Evolutionary conservation across 2,113 vertebrate genomes (phyloP).

Genomic region (Protomyctophum bolini): DNA sequence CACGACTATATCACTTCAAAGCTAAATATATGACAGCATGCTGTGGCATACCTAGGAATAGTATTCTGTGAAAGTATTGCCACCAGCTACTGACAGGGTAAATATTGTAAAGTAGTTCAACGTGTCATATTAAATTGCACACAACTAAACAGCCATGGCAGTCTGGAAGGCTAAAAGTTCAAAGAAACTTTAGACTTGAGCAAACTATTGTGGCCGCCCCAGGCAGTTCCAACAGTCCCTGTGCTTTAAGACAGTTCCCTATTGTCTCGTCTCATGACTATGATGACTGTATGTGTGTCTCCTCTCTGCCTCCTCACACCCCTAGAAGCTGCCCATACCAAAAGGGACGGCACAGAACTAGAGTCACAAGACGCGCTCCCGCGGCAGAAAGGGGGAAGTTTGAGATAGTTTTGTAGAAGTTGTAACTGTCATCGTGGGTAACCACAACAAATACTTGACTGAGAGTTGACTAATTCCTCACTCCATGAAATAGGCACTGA

Average conservation of each 20-base stretch:
- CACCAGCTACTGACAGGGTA: background rate
- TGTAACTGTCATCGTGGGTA: background rate
- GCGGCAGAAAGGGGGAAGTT: slow-evolving; percentile 14
- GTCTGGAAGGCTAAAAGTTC: slow-evolving; percentile 28
- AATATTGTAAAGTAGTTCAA: background rate
- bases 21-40: background rate
- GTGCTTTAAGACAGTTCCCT: slow-evolving; percentile 37
- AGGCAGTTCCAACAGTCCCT: slow-evolving; percentile 35
- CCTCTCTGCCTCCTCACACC: slow-evolving; percentile 39
- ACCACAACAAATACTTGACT: slow-evolving; percentile 22
- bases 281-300: slow-evolving; percentile 35
- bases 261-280: slow-evolving; percentile 72
- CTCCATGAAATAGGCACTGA: background rate
- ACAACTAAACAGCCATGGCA: background rate
- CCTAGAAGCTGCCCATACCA: slow-evolving; percentile 15
- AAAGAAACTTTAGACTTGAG: slow-evolving; percentile 44
- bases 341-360: slow-evolving; percentile 1
- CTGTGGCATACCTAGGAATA: background rate
- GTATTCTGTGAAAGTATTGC: background rate
- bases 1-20: background rate
- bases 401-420: slow-evolving; percentile 8
- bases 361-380: slow-evolving; percentile 53
- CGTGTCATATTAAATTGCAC: no score
- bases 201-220: slow-evolving; percentile 26
- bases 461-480: slow-evolving; percentile 12